Evolutionary conservation across 2,797 vertebrate genomes (phyloP).

Genomic region (Mallotus villosus): DNA sequence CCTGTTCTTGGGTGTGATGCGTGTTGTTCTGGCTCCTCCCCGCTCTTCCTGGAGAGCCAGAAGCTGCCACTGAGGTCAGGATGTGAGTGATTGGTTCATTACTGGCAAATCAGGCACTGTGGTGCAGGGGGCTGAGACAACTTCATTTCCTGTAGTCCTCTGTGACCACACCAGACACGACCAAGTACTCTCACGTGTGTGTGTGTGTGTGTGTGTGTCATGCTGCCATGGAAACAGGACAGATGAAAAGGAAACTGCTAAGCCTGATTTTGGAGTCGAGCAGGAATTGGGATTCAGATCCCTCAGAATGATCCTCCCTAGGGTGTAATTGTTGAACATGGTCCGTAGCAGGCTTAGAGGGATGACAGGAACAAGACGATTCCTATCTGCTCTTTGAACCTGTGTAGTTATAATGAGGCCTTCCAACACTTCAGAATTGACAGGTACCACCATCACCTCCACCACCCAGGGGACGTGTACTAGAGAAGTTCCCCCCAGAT

Average conservation of each 20-base stretch:
- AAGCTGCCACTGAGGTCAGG: background rate
- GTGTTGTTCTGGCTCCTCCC: too few relatives aligned
- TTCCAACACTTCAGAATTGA: too few relatives aligned
- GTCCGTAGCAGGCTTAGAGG: background rate
- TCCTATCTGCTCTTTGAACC: background rate
- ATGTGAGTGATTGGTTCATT: background rate
- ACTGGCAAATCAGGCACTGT: background rate
- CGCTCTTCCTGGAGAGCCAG: background rate
- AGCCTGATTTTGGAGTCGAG: background rate
- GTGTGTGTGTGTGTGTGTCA: conserved; percentile 41
- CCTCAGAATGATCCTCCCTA: background rate
- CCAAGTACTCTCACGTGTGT: conserved; percentile 40
- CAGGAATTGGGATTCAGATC: background rate
- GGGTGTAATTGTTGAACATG: background rate
- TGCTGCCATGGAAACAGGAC: conserved; percentile 69
- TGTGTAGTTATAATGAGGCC: too few relatives aligned
- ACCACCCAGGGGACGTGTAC: background rate
- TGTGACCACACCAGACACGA: background rate
- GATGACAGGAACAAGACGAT: background rate
- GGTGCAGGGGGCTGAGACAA: background rate
- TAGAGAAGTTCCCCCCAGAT: conserved; percentile 24
- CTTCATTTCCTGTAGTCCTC: background rate
- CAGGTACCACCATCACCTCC: background rate
- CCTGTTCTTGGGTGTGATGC: too few relatives aligned
- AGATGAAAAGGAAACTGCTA: conserved; percentile 33